Evolutionary conservation across 2,888 invertebrate species (phyloP).

Genomic region (Plutella xylostella): DNA sequence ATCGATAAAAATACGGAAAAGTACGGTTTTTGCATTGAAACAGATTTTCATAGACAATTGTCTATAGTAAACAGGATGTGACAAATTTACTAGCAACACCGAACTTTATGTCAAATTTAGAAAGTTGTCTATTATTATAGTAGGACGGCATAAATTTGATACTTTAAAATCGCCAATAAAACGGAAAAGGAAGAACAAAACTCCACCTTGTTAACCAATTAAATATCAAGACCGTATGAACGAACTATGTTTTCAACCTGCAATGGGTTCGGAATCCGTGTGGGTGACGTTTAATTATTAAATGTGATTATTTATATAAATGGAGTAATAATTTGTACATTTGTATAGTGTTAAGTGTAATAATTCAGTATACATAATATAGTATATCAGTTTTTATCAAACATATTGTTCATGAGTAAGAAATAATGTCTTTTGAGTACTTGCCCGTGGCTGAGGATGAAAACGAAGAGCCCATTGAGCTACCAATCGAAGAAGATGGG

Average conservation of each 20-base stretch:
- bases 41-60: neutral
- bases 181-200: slow-evolving; percentile 14
- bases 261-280: slow-evolving; percentile 68
- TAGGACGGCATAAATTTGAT: slow-evolving; percentile 33
- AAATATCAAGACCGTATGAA: slow-evolving; percentile 35
- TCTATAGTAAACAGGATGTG: neutral
- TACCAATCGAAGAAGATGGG: slow-evolving; percentile 96
- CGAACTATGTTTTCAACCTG: slow-evolving; percentile 62
- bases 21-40: neutral
- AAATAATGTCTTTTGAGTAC: slow-evolving; percentile 72
- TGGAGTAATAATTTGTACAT: slow-evolving; percentile 59
- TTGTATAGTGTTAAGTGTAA: slow-evolving; percentile 60
- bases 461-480: slow-evolving; percentile 96
- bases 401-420: slow-evolving; percentile 58
- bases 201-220: slow-evolving; percentile 24
- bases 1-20: neutral
- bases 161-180: slow-evolving; percentile 28
- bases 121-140: slow-evolving; percentile 53
- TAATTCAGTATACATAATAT: slow-evolving; percentile 42
- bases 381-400: slow-evolving; percentile 48
- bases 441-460: slow-evolving; percentile 98
- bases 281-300: slow-evolving; percentile 61
- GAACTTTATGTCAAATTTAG: slow-evolving; percentile 45
- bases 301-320: slow-evolving; percentile 55
- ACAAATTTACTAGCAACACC: slow-evolving; percentile 26